phyloP scores from a whole-genome alignment of 2,113 vertebrate genomes.

The Ammospiza nelsoni region DNA sequence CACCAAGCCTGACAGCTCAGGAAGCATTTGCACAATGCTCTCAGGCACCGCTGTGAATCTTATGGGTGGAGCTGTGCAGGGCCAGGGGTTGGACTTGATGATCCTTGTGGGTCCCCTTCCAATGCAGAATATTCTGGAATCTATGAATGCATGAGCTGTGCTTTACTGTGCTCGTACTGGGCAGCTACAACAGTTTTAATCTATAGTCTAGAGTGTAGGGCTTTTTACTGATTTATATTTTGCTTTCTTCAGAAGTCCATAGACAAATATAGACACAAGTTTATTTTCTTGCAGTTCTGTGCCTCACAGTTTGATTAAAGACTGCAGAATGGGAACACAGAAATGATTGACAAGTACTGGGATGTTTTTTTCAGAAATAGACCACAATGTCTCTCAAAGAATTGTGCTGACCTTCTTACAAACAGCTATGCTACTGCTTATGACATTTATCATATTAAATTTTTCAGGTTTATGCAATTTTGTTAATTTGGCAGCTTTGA shows the following conservation, averaged over 20 bases:
- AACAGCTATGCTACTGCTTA: conserved; percentile 42
- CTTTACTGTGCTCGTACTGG: neutral
- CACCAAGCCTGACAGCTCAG: neutral
- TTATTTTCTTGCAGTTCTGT: neutral
- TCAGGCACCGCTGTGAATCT: neutral
- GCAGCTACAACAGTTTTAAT: neutral
- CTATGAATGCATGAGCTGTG: neutral
- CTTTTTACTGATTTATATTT: neutral
- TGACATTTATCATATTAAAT: neutral
- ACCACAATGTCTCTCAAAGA: conserved; percentile 36
- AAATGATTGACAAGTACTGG: conserved; percentile 33
- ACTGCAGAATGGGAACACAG: neutral
- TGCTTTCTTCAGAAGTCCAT: neutral
- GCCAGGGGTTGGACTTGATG: neutral
- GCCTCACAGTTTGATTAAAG: neutral
- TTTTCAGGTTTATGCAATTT: conserved; percentile 66
- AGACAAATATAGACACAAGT: neutral
- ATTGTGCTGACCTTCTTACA: conserved; percentile 64
- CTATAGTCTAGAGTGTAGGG: neutral
- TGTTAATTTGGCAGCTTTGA: conserved; percentile 74
- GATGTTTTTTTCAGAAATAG: conserved; percentile 70
- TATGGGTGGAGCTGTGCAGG: too few species aligned
- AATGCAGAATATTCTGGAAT: neutral
- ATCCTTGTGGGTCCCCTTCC: neutral
- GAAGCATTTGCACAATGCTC: neutral